phyloP scores from a whole-genome alignment of 2,797 vertebrate species.

The Micromesistius poutassou region DNA sequence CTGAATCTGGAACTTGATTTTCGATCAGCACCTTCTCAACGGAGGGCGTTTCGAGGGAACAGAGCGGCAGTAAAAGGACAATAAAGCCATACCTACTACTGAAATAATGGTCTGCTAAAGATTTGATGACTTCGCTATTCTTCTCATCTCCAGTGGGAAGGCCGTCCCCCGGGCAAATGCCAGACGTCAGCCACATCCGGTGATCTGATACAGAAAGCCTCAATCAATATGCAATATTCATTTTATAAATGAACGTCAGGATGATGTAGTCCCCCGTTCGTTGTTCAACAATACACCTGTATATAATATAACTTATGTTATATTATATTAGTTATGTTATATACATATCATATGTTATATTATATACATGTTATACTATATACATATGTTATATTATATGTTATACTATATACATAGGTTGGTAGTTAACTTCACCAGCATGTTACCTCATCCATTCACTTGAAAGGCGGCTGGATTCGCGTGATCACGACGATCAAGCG shows the following conservation, averaged over 20 bases:
- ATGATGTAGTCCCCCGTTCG: conserved; percentile 64
- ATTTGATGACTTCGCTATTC: conserved; percentile 60
- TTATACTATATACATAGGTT: no score
- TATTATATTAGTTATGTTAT: no score
- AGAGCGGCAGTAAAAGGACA: conserved; percentile 25
- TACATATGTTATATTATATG: no score
- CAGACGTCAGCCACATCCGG: conserved; percentile 29
- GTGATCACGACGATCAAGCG: no score
- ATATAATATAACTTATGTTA: no score
- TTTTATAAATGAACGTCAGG: conserved; percentile 69
- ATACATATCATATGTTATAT: no score
- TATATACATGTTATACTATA: no score
- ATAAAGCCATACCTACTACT: conserved; percentile 13
- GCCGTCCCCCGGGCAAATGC: conserved; percentile 42
- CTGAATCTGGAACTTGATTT: neutral
- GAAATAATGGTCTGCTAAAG: conserved; percentile 51
- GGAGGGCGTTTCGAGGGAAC: conserved; percentile 3
- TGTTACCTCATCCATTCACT: no score
- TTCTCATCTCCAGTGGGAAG: conserved; percentile 40
- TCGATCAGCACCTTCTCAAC: neutral
- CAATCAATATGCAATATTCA: conserved; percentile 70
- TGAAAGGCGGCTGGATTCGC: no score
- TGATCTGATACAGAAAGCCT: conserved; percentile 62
- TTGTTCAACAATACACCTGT: neutral
- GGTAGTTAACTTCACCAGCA: no score